Percentiles rank a stretch among this genome's conserved stretches.
Evolutionary conservation across 2,888 invertebrate genomes (phyloP).

Genomic region (Cataglyphis rosenhaueri): DNA sequence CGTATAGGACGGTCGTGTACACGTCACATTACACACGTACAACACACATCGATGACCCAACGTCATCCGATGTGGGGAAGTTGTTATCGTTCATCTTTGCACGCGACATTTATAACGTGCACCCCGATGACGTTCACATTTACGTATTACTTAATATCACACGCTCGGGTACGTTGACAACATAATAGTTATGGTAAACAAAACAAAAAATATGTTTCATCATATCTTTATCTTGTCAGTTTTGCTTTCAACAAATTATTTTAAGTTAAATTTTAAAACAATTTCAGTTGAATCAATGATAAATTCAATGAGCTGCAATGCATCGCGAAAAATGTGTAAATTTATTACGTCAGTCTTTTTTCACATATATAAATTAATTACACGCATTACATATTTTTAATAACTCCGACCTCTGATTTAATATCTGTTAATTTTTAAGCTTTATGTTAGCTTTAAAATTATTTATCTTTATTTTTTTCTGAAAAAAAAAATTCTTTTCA

Average conservation of each 20-base stretch:
- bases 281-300: not conserved
- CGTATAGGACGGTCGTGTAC: slow-evolving; percentile 31
- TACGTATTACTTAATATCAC: slow-evolving; percentile 50
- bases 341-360: not conserved
- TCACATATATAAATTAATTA: not conserved
- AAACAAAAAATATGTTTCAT: not conserved
- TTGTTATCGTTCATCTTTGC: slow-evolving; percentile 53
- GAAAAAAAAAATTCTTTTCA: not conserved
- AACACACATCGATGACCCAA: slow-evolving; percentile 26
- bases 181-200: slow-evolving; percentile 28
- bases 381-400: not conserved
- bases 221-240: not conserved
- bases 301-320: not conserved
- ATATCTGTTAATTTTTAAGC: not conserved
- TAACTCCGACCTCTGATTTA: not conserved
- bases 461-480: not conserved
- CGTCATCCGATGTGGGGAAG: slow-evolving; percentile 35
- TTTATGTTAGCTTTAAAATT: not conserved
- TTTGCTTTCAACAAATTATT: slow-evolving; percentile 2
- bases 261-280: not conserved
- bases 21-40: slow-evolving; percentile 44
- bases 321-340: not conserved
- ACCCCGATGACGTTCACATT: slow-evolving; percentile 28
- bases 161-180: not conserved
- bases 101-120: slow-evolving; percentile 49